These are phyloP conservation scores for Brachionus rubens DNA, from an alignment of 1,140 invertebrate genomes.

Conservation along the genomic window DNA sequence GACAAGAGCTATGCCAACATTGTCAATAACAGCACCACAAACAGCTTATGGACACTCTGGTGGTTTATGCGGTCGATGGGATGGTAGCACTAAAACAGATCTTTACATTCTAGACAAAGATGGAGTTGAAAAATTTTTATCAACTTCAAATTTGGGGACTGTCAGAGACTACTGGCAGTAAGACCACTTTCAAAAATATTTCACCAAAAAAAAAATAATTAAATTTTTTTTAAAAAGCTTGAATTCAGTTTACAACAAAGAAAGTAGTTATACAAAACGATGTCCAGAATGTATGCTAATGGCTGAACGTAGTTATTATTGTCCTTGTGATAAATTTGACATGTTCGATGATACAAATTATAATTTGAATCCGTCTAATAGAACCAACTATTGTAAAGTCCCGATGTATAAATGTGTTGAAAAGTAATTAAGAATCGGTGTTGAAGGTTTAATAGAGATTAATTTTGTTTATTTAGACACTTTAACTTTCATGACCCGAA, in stretches of 20 bases:
- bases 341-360: constrained; percentile 1
- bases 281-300: constrained; percentile 40
- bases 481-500: neutral
- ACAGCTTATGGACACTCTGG: neutral
- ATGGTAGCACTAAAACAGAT: constrained; percentile 1
- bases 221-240: neutral
- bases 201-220: neutral
- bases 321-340: constrained; percentile 40
- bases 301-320: constrained; percentile 23
- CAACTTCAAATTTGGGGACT: neutral
- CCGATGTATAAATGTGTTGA: constrained; percentile 28
- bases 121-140: constrained; percentile 41
- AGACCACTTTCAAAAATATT: neutral
- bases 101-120: constrained; percentile 15
- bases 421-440: neutral
- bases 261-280: neutral
- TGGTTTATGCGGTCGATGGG: constrained; percentile 23
- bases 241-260: constrained; percentile 11
- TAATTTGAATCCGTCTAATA: neutral
- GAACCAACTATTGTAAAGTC: neutral
- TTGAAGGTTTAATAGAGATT: neutral
- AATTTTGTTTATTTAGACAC: neutral
- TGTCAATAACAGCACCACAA: neutral
- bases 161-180: constrained; percentile 9
- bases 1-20: neutral